Base-by-base conservation (phyloP, 2,888 invertebrate species). In the Dicroscelio sp. region DNA sequence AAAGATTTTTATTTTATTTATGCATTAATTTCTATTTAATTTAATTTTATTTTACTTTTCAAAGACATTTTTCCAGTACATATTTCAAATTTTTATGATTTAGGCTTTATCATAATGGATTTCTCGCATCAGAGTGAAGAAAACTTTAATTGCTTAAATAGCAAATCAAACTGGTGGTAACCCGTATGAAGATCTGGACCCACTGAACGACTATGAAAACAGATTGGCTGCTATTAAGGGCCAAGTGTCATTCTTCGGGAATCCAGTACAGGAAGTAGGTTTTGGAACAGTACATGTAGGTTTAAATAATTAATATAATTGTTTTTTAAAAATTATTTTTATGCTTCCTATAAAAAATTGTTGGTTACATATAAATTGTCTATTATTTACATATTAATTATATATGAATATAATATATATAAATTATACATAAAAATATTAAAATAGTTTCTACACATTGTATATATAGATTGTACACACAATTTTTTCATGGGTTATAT, bases 181-280 rank as follows among this genome's bases (percentile, higher is more conserved):
- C 2, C 65, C 65, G 17, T 30, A 14, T 4, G 33, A 65, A 14
- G 65, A 65, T 33, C n/a, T 33, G 20, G 65, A 65, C 31, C 65
- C 65, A 14, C 31, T 65, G 31, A 65, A 65, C n/a, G 65, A 65
- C 8, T 65, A 65, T n/a, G 65, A 65, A n/a, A 30, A 65, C 8
- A 65, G 65, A 23, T 33, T 65, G 23, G 31, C 33, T 5, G 17
- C 31, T 31, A 33, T 65, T 31, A 65, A 65, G 20, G 65, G 65
- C 20, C 31, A 31, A 30, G 65, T 65, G 20, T 65, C 65, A 14
- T 30, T 65, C 17, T 30, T 20, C 17, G 65, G 65, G 2, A 33
- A 65, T 33, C 31, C 12, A 65, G 65, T 65, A 20, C 33, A 31
- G 3, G 31, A 65, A 33, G 65, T 17, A 4, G 65, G 65, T 33